phyloP scores from a whole-genome alignment of 2,797 vertebrate species.

The Myripristis murdjan region DNA sequence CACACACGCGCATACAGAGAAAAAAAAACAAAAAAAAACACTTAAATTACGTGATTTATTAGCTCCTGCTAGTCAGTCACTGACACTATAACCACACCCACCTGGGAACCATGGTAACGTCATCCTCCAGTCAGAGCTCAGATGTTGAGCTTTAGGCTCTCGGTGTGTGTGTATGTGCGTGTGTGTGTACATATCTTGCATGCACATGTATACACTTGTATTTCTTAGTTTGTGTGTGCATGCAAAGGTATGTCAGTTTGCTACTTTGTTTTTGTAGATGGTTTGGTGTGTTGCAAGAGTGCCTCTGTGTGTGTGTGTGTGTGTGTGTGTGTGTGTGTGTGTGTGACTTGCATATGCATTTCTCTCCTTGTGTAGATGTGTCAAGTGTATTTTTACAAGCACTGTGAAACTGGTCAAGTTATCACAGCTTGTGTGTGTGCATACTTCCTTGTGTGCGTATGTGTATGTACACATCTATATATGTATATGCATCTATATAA shows the following conservation, averaged over 20 bases:
- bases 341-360: too few relatives aligned
- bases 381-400: conserved; percentile 8
- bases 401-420: background rate
- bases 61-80: conserved; percentile 59
- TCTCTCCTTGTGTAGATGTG: background rate
- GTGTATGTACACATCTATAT: too few relatives aligned
- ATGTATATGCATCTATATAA: background rate
- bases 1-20: conserved; percentile 28
- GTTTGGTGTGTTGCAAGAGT: conserved; percentile 3
- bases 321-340: conserved; percentile 14
- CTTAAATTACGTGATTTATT: conserved; percentile 76
- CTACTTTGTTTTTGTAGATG: background rate
- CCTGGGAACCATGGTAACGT: conserved; percentile 69
- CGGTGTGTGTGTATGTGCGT: conserved; percentile 7
- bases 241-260: too few relatives aligned
- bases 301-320: conserved; percentile 16
- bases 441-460: too few relatives aligned
- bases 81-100: conserved; percentile 58
- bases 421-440: background rate
- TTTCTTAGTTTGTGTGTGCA: too few relatives aligned
- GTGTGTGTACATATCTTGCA: background rate
- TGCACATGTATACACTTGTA: too few relatives aligned
- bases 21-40: conserved; percentile 51
- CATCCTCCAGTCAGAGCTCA: conserved; percentile 55
- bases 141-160: conserved; percentile 41